Evolutionary conservation across 2,888 invertebrate species (phyloP).

Genomic region (Melanchra persicariae): DNA sequence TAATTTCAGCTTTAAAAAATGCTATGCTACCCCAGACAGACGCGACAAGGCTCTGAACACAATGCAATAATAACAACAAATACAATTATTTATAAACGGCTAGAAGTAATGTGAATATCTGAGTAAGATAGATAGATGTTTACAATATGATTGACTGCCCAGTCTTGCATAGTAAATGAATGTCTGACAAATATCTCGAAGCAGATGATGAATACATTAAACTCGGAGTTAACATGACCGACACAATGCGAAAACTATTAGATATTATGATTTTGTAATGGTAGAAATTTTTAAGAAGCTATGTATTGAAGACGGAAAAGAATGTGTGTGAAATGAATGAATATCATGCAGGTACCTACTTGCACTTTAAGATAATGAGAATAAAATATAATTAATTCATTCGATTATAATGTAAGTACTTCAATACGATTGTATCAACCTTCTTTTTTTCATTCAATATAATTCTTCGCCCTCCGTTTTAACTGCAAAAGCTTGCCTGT

Average conservation of each 20-base stretch:
- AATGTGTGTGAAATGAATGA: too few species aligned
- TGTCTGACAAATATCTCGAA: conserved; percentile 51
- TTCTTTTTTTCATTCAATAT: too few species aligned
- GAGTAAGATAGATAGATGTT: conserved; percentile 52
- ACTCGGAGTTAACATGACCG: conserved; percentile 26
- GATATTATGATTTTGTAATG: conserved; percentile 11
- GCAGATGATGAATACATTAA: conserved; percentile 56
- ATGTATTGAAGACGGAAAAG: background rate
- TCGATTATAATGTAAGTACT: too few species aligned
- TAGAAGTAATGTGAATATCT: conserved; percentile 38
- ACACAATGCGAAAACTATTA: conserved; percentile 48
- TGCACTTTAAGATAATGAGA: too few species aligned
- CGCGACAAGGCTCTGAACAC: background rate
- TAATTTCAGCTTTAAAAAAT: too few species aligned
- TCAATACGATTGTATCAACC: too few species aligned
- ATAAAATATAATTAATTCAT: too few species aligned
- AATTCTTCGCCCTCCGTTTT: too few species aligned
- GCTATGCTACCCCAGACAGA: too few species aligned
- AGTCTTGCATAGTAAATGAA: conserved; percentile 49
- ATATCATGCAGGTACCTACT: too few species aligned
- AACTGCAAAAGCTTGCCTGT: too few species aligned
- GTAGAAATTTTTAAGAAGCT: background rate
- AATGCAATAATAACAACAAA: conserved; percentile 24
- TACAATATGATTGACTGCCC: conserved; percentile 52
- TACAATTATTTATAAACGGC: conserved; percentile 30